phyloP scores from a whole-genome alignment of 2,888 invertebrate species.

The Thereva unica region DNA sequence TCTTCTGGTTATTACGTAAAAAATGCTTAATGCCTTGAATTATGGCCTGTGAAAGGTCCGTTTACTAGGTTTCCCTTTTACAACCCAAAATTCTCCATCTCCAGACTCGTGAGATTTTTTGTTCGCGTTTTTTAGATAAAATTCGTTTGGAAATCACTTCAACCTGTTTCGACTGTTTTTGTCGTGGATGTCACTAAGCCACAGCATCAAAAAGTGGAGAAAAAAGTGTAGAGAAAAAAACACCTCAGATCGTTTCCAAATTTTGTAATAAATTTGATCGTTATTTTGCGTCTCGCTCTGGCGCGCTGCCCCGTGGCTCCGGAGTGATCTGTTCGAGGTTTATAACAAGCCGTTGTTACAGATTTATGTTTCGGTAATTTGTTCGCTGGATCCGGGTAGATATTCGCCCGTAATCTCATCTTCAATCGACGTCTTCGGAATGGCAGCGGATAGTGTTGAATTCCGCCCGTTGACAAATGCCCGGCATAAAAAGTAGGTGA shows the following conservation, averaged over 20 bases:
- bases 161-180: constrained; percentile 26
- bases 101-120: constrained; percentile 25
- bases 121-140: constrained; percentile 17
- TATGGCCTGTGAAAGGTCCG: constrained; percentile 28
- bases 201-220: not conserved
- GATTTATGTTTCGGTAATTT: constrained; percentile 31
- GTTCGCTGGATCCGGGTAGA: constrained; percentile 27
- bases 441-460: too few relatives aligned
- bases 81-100: constrained; percentile 15
- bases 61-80: constrained; percentile 21
- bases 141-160: constrained; percentile 24
- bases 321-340: not conserved
- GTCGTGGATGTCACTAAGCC: constrained; percentile 3
- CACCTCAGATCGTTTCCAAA: not conserved
- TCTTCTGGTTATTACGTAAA: constrained; percentile 24
- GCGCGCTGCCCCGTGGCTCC: too few relatives aligned
- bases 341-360: constrained; percentile 29
- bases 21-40: constrained; percentile 26
- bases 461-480: too few relatives aligned
- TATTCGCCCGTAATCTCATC: not conserved
- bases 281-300: not conserved
- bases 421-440: too few relatives aligned
- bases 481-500: too few relatives aligned
- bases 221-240: not conserved
- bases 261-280: constrained; percentile 28